Evolutionary conservation across 2,797 vertebrate species (phyloP), one percentile per base, ranked within the genome.

Genomic region (Sternotherus odoratus): DNA sequence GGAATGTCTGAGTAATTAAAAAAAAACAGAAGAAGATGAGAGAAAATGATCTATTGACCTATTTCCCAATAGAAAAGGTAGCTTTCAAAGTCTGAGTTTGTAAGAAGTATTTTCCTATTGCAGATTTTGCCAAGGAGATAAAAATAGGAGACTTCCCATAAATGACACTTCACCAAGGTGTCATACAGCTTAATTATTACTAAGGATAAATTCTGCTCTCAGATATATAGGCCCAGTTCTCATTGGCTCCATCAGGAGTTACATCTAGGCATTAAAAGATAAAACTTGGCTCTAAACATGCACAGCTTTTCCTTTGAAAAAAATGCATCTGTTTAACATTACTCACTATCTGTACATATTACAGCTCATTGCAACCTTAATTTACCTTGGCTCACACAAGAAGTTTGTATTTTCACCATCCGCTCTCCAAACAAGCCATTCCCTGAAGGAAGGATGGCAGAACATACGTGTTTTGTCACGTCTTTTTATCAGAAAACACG

Each of bases 391-490:
- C 94, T 99, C 99, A 92, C 99, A 99, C 13, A 99, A 98, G 98
- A 99, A 99, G 98, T 99, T 99, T 0, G 98, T 98, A 85, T 98
- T 99, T 94, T 99, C 99, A 23, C 99, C 99, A 1, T 99, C 99
- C 3, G 98, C 98, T 97, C 99, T 98, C 99, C 99, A 99, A 69
- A 99, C 98, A 36, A 99, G 98, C 99, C 99, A 99, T 91, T 99
- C 99, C 94, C 99, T 98, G 98, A 99, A 99, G 92, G 99, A 99
- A 0, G 99, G 99, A 88, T 99, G 99, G 97, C 99, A 99, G 97
- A 99, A 99, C 99, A 99, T 99, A 9, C 99, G 99, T 0, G 99
- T 99, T 97, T 99, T 99, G 98, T 99, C 99, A 74, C 99, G 97
- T 50, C 99, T 98, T 93, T 98, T 99, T 94, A 99, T 98, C 93